Conservation (phyloP, 2,797 vertebrate genomes). For the Mus spretus region DNA sequence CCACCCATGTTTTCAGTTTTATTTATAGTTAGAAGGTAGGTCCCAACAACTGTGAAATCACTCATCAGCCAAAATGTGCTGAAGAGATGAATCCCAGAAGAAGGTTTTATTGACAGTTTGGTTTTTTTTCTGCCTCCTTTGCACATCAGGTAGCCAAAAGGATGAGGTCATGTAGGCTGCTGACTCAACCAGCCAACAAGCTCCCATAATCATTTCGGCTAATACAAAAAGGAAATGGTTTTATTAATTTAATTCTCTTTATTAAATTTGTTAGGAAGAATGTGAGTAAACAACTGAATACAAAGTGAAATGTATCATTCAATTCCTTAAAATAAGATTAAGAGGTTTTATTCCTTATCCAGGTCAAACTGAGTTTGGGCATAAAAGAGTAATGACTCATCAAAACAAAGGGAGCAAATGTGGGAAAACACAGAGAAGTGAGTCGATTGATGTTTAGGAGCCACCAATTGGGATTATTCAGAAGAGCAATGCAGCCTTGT, state of each 20-base stretch:
- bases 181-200: background rate
- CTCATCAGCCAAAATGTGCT: background rate
- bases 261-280: background rate
- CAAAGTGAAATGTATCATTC: background rate
- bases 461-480: background rate
- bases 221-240: background rate
- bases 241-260: background rate
- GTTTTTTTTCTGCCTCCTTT: background rate
- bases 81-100: background rate
- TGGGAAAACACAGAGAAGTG: background rate
- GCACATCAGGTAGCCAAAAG: background rate
- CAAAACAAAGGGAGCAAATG: background rate
- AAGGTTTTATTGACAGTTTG: too few relatives aligned
- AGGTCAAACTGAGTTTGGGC: background rate
- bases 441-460: background rate
- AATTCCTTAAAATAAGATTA: background rate
- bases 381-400: background rate
- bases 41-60: background rate
- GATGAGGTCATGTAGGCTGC: background rate
- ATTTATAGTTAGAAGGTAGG: background rate
- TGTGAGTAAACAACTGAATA: background rate
- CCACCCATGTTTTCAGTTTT: background rate
- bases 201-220: background rate
- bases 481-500: background rate
- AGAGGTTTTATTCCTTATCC: background rate